These are phyloP conservation scores for Anthopleura sola DNA, from an alignment of 64 coral and sea anemone species.

Conservation along the genomic window DNA sequence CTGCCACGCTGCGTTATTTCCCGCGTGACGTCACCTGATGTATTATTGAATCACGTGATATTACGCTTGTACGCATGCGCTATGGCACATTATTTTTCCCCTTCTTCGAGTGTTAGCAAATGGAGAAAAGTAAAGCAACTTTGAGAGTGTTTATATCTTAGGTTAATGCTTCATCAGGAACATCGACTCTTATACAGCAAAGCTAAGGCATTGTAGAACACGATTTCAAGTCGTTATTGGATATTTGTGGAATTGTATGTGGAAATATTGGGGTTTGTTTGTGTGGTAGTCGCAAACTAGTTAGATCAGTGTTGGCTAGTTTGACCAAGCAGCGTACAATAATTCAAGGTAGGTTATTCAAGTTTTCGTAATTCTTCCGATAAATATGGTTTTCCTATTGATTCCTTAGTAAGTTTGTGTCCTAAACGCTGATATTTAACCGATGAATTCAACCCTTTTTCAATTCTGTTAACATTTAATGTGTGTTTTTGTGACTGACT, in stretches of 20 bases:
- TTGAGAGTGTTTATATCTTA: slow-evolving; percentile 2
- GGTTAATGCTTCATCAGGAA: background rate
- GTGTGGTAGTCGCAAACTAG: slow-evolving; percentile 27
- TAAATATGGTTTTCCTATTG: background rate
- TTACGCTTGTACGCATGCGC: slow-evolving; percentile 50
- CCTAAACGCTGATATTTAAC: background rate
- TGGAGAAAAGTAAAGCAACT: slow-evolving; percentile 20
- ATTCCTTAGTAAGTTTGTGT: background rate
- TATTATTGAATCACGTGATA: slow-evolving; percentile 52
- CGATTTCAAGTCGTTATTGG: background rate
- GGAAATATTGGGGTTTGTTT: background rate
- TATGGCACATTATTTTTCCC: background rate
- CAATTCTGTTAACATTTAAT: background rate
- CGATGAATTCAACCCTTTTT: background rate
- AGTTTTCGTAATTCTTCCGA: background rate
- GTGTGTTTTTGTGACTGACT: background rate
- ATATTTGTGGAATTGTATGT: slow-evolving; percentile 5
- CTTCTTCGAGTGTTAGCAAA: slow-evolving; percentile 22
- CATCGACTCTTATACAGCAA: background rate
- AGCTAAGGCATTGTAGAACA: slow-evolving; percentile 10
- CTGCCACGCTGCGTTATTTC: slow-evolving; percentile 52
- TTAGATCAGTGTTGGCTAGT: slow-evolving; percentile 45
- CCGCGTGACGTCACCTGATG: slow-evolving; percentile 55
- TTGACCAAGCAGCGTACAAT: slow-evolving; percentile 22
- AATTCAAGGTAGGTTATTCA: slow-evolving; percentile 15